These are phyloP conservation scores for Macrotus californicus DNA, from an alignment of 2,113 vertebrate species.

Conservation along the genomic window DNA sequence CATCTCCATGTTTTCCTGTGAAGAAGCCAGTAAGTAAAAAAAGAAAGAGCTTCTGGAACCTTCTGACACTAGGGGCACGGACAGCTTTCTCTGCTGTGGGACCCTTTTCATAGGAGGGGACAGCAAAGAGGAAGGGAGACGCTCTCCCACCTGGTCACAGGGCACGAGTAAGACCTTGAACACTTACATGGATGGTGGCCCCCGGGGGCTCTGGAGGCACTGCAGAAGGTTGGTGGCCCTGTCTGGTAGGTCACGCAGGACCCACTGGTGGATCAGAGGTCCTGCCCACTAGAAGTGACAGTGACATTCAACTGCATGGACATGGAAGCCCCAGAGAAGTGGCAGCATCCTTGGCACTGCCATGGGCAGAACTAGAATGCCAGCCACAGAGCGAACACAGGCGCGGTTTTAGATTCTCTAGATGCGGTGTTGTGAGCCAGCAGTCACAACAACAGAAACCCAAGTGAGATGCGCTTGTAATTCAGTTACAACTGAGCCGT, in stretches of 20 bases:
- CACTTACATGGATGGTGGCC: not conserved
- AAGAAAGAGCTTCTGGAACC: not conserved
- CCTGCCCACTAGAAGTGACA: not conserved
- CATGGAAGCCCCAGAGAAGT: not conserved
- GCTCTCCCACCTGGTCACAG: not conserved
- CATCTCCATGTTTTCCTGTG: not conserved
- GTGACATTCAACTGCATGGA: not conserved
- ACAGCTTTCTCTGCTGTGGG: not conserved
- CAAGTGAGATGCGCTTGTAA: not conserved
- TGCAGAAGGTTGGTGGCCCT: not conserved
- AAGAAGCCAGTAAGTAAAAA: not conserved
- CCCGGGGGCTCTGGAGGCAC: not conserved
- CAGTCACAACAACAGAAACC: not conserved
- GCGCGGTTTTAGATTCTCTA: not conserved
- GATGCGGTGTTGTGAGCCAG: not conserved
- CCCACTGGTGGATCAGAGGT: not conserved
- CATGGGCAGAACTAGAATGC: not conserved
- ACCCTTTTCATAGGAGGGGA: not conserved
- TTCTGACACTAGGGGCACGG: not conserved
- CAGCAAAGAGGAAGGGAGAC: not conserved
- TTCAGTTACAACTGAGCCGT: not conserved
- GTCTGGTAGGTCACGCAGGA: not conserved
- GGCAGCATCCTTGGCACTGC: not conserved
- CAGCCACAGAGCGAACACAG: not conserved
- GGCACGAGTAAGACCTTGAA: not conserved